Percentiles rank a stretch among this genome's conserved stretches.
These are phyloP conservation scores for Hemibagrus wyckioides DNA, from an alignment of 2,113 vertebrate species.

Conservation along the genomic window DNA sequence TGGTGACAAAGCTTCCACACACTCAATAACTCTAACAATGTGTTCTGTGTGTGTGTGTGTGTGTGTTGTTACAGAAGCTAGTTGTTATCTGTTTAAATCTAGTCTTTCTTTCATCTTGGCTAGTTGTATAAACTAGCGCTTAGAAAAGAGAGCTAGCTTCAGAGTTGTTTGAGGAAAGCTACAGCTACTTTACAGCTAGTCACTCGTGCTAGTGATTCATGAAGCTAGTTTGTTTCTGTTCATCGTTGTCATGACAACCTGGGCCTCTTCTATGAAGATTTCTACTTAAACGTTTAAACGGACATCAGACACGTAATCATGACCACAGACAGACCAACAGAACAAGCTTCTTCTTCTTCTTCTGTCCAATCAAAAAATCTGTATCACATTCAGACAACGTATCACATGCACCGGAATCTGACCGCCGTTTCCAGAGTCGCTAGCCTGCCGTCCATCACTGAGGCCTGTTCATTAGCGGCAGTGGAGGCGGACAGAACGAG, in stretches of 20 bases:
- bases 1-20: constrained; percentile 42
- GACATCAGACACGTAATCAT: too few relatives aligned
- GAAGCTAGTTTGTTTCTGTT: not conserved
- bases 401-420: not conserved
- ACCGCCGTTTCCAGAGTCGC: not conserved
- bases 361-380: too few relatives aligned
- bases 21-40: constrained; percentile 35
- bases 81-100: not conserved
- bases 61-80: not conserved
- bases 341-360: too few relatives aligned
- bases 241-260: too few relatives aligned
- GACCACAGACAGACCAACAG: not conserved
- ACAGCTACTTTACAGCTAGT: not conserved
- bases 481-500: not conserved
- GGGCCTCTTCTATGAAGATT: too few relatives aligned
- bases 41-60: constrained; percentile 14
- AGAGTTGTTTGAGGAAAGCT: not conserved
- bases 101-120: not conserved
- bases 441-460: not conserved
- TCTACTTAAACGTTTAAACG: too few relatives aligned
- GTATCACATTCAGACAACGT: not conserved
- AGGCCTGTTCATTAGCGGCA: not conserved
- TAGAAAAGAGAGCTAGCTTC: not conserved
- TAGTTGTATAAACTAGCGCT: not conserved
- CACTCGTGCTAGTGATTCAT: not conserved